Percentiles rank a stretch among this genome's conserved stretches.
Conservation (phyloP, 2,888 invertebrate genomes). For the Camptogramma bilineatum region DNA sequence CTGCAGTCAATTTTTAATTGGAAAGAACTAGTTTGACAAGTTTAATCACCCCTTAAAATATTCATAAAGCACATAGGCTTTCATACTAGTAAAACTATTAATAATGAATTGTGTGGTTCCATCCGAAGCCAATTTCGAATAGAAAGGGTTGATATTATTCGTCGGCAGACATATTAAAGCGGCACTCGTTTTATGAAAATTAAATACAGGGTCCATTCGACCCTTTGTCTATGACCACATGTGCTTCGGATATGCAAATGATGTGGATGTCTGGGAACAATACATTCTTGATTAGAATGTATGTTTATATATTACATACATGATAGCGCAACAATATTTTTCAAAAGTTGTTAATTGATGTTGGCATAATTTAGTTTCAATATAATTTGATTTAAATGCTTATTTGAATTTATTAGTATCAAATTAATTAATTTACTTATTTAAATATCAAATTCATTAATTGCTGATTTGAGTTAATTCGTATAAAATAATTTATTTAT, state of each 20-base stretch:
- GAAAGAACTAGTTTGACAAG: constrained; percentile 15
- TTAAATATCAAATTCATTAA: too few relatives aligned
- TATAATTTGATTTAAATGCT: too few relatives aligned
- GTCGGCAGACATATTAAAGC: constrained; percentile 78
- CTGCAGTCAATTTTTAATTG: constrained; percentile 5
- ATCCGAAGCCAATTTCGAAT: constrained; percentile 73
- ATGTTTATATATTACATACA: background rate
- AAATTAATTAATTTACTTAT: too few relatives aligned
- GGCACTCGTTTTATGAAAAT: constrained; percentile 82
- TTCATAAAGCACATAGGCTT: constrained; percentile 25
- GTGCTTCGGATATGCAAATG: constrained; percentile 83
- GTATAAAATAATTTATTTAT: too few relatives aligned
- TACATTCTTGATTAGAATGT: constrained; percentile 64
- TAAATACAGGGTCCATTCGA: constrained; percentile 77
- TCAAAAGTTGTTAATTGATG: too few relatives aligned
- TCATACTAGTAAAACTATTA: constrained; percentile 44
- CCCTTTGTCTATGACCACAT: constrained; percentile 82
- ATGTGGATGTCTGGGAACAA: constrained; percentile 71
- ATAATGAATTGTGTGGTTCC: constrained; percentile 61
- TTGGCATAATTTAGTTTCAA: too few relatives aligned
- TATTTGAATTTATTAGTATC: too few relatives aligned
- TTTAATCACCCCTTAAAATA: constrained; percentile 24
- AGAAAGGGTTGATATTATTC: constrained; percentile 79
- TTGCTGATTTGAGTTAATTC: too few relatives aligned
- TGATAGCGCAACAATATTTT: background rate